Conservation (phyloP, 2,888 invertebrate genomes). For the Carcina quercana region DNA sequence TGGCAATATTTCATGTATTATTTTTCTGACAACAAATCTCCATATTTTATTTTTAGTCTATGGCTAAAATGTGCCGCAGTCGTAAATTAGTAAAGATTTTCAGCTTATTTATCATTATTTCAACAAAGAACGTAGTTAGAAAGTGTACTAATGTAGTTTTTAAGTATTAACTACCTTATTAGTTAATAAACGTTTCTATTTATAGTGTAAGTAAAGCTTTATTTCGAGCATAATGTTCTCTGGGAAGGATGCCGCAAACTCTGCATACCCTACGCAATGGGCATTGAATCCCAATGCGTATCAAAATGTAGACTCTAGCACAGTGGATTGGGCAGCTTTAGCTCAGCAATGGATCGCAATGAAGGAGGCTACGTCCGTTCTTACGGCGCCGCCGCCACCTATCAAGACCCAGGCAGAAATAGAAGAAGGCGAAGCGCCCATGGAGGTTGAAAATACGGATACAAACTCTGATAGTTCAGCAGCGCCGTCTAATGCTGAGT, state of each 20-base stretch:
- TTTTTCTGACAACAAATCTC: too few relatives aligned
- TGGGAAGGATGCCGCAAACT: constrained; percentile 76
- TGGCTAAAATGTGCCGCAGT: constrained; percentile 11
- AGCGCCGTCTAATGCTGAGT: constrained; percentile 40
- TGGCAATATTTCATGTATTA: too few relatives aligned
- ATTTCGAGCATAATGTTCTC: constrained; percentile 63
- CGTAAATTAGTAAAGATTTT: background rate
- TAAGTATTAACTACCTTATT: constrained; percentile 12
- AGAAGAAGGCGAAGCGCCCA: constrained; percentile 89
- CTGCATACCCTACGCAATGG: constrained; percentile 83
- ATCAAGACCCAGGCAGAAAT: constrained; percentile 66
- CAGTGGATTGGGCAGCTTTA: constrained; percentile 97
- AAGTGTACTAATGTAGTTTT: constrained; percentile 15
- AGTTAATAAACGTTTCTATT: constrained; percentile 7
- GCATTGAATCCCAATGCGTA: constrained; percentile 87
- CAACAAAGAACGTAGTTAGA: background rate
- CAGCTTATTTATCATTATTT: constrained; percentile 1
- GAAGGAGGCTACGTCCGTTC: constrained; percentile 82
- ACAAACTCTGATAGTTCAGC: constrained; percentile 47
- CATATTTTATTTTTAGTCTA: too few relatives aligned
- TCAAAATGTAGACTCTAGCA: constrained; percentile 87
- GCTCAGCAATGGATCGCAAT: constrained; percentile 99
- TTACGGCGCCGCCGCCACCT: constrained; percentile 75
- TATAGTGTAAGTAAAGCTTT: constrained; percentile 13
- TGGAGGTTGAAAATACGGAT: constrained; percentile 88